phyloP scores from a whole-genome alignment of 2,113 vertebrate species.

The Spea multiplicata region DNA sequence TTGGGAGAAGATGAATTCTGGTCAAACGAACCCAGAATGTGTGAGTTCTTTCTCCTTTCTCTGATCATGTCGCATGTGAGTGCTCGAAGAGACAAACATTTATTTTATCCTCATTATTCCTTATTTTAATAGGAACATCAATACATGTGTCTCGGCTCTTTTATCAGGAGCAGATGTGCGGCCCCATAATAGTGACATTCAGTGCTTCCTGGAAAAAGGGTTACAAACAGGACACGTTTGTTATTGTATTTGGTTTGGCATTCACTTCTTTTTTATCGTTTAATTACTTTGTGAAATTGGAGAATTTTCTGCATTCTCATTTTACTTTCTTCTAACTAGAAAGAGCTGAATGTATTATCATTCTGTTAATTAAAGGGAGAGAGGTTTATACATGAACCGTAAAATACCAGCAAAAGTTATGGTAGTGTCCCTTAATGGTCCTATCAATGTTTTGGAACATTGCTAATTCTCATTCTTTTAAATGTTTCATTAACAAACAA shows the following conservation, averaged over 20 bases:
- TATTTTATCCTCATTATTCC: neutral
- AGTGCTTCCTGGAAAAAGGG: neutral
- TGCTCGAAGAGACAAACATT: conserved; percentile 6
- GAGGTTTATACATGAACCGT: too few species aligned
- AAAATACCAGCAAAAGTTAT: too few species aligned
- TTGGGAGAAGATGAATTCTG: neutral
- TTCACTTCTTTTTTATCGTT: neutral
- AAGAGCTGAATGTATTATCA: too few species aligned
- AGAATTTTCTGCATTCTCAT: neutral
- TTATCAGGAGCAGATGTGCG: neutral
- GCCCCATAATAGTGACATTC: neutral
- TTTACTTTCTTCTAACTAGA: neutral
- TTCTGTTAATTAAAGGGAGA: too few species aligned
- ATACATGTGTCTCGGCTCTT: neutral
- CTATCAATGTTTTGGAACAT: too few species aligned
- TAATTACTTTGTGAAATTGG: neutral
- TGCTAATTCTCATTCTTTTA: too few species aligned
- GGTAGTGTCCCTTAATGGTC: too few species aligned
- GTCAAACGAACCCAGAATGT: neutral
- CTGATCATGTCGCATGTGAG: neutral
- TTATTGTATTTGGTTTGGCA: neutral
- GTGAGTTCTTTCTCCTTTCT: conserved; percentile 1
- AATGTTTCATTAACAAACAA: too few species aligned
- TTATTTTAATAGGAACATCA: neutral
- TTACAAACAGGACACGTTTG: neutral